Base-by-base conservation (phyloP, 2,113 vertebrate species). In the Craseonycteris thonglongyai region DNA sequence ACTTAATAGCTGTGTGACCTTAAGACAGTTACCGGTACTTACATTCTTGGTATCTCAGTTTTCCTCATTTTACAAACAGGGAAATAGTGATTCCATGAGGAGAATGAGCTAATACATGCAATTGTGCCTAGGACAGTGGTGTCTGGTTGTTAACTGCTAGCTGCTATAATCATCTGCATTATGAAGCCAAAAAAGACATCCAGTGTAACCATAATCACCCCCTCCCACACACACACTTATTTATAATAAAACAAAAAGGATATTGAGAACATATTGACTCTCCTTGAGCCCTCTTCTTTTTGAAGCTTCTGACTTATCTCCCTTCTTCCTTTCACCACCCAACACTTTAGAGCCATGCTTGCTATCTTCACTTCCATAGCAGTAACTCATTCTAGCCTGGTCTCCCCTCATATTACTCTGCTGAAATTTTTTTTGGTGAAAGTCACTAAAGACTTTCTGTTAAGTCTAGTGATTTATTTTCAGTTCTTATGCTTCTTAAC, bases 341-440 rank as follows among this genome's bases (percentile, higher is more conserved):
- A 94, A 47, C 16, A 80, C 71, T 87, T 49, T 80, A 91, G 54
- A 78, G n/a, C 33, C 49, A 47, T 35, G 38, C 26, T 59, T 54
- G 2, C 21, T 68, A 54, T n/a, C 28, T 69, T 93, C n/a, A 75
- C 45, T 42, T 84, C 30, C 21, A 56, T 3, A 85, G 28, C 8
- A 65, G 2, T 66, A 68, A 76, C 13, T 81, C 61, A 61, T 58
- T 72, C 74, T 26, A 75, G 61, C 38, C 59, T 51, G 75, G 71
- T 15, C 65, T 90, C 54, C 49, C 76, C 22, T 5, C 30, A 72
- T 45, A 61, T 63, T 76, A 88, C 21, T 78, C 33, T 82, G 42
- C 26, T 91, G 59, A 88, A 72, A 84, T 19, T 81, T 35, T 76
- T 76, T 97, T 54, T 95, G 28, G 51, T 68, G 93, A 92, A 75